phyloP scores from a whole-genome alignment of 2,888 invertebrate species.

The Aporophyla lueneburgensis region DNA sequence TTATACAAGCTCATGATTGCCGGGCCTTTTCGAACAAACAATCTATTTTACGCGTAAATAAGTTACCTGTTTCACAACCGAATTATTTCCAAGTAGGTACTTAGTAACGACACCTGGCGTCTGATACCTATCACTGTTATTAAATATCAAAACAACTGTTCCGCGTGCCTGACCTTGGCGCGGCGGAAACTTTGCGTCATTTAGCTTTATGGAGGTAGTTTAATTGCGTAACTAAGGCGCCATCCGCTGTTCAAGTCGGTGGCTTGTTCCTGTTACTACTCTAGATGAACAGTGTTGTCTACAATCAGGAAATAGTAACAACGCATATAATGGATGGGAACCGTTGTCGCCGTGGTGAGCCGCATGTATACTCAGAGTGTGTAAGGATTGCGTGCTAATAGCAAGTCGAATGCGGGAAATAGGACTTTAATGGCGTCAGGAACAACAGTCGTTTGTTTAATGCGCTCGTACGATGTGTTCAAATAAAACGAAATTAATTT shows the following conservation, averaged over 20 bases:
- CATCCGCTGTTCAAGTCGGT: constrained; percentile 9
- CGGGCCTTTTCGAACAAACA: neutral
- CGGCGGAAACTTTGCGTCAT: constrained; percentile 8
- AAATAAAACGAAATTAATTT: constrained; percentile 27
- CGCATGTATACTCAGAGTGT: neutral
- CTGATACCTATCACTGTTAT: constrained; percentile 36
- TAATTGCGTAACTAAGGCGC: constrained; percentile 16
- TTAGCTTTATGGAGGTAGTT: constrained; percentile 32
- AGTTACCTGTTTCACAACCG: constrained; percentile 6
- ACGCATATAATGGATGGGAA: neutral
- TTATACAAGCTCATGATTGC: neutral
- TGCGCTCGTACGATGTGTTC: constrained; percentile 9
- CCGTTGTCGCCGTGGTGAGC: neutral
- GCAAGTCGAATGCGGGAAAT: constrained; percentile 26
- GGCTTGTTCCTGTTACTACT: neutral
- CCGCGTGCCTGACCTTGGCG: neutral
- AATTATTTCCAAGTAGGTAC: constrained; percentile 23
- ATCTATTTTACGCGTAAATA: constrained; percentile 17
- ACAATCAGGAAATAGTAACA: neutral
- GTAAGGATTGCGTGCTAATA: constrained; percentile 20
- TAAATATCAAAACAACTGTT: constrained; percentile 29
- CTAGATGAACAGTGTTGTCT: neutral
- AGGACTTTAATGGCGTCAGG: constrained; percentile 14
- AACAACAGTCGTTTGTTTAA: constrained; percentile 14
- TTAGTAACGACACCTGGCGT: neutral